These are phyloP conservation scores for Porites lobata DNA, from an alignment of 92 coral and sea anemone species.

Conservation along the genomic window DNA sequence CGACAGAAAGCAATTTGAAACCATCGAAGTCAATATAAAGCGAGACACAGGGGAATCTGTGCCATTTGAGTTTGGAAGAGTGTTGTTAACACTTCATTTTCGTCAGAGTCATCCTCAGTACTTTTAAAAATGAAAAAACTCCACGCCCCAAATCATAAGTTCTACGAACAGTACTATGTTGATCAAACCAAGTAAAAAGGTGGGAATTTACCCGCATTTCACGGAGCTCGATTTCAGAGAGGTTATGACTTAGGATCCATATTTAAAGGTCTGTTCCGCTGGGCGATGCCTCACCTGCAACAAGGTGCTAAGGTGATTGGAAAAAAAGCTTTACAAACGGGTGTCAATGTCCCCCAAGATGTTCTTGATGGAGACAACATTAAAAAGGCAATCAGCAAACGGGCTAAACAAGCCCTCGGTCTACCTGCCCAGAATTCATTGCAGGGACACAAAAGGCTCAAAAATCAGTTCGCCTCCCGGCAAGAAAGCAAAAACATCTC, in stretches of 20 bases:
- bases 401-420: too few relatives aligned
- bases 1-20: conserved; percentile 66
- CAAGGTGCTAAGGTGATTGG: background rate
- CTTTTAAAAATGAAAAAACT: background rate
- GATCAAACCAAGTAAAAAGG: too few relatives aligned
- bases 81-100: conserved; percentile 23
- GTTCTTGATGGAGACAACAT: background rate
- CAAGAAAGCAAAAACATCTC: conserved; percentile 37
- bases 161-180: too few relatives aligned
- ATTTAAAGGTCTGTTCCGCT: conserved; percentile 37
- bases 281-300: background rate
- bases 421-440: too few relatives aligned
- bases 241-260: conserved; percentile 59
- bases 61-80: conserved; percentile 49
- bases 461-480: conserved; percentile 12
- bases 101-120: conserved; percentile 41
- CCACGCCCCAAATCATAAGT: too few relatives aligned
- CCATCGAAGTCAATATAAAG: conserved; percentile 71
- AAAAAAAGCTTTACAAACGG: background rate
- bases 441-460: background rate
- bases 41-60: conserved; percentile 64
- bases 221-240: too few relatives aligned
- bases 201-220: too few relatives aligned
- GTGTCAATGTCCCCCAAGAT: background rate
- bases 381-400: too few relatives aligned